phyloP scores from a whole-genome alignment of 1,140 invertebrate species.

The Drosophila guanche region DNA sequence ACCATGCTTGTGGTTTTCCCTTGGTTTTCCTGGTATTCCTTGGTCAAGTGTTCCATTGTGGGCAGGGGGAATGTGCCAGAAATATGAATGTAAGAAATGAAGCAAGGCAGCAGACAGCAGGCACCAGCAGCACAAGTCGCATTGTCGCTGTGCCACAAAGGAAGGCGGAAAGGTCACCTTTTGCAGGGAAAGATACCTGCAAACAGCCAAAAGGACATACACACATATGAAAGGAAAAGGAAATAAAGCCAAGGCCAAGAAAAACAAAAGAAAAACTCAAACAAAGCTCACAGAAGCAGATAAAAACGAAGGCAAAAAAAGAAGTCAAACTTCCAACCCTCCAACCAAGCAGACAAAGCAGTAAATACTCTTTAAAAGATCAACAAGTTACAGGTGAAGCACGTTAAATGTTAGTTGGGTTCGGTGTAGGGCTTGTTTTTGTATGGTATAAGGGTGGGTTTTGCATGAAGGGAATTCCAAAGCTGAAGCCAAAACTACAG shows the following conservation, averaged over 20 bases:
- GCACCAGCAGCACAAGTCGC: too few relatives aligned
- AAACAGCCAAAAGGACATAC: constrained; percentile 19
- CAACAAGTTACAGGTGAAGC: not conserved
- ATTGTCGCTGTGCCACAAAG: too few relatives aligned
- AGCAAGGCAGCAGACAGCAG: not conserved
- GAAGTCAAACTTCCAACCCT: not conserved
- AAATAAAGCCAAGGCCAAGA: constrained; percentile 37
- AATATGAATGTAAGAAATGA: constrained; percentile 9
- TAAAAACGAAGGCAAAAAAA: constrained; percentile 22
- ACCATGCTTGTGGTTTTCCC: not conserved
- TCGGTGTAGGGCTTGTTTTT: too few relatives aligned
- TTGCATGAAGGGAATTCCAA: too few relatives aligned
- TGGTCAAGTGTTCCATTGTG: constrained; percentile 48
- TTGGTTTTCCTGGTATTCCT: not conserved
- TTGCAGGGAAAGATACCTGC: constrained; percentile 47
- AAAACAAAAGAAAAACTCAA: constrained; percentile 19
- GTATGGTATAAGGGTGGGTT: too few relatives aligned
- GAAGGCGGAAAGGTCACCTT: constrained; percentile 29
- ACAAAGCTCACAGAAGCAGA: constrained; percentile 39
- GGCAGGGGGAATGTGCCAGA: not conserved
- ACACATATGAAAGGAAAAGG: not conserved
- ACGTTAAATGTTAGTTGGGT: too few relatives aligned
- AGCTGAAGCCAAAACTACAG: too few relatives aligned
- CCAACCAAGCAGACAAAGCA: not conserved
- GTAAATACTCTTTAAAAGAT: constrained; percentile 28